These are phyloP conservation scores for Ellobius talpinus DNA, from an alignment of 2,113 vertebrate genomes.

Conservation along the genomic window DNA sequence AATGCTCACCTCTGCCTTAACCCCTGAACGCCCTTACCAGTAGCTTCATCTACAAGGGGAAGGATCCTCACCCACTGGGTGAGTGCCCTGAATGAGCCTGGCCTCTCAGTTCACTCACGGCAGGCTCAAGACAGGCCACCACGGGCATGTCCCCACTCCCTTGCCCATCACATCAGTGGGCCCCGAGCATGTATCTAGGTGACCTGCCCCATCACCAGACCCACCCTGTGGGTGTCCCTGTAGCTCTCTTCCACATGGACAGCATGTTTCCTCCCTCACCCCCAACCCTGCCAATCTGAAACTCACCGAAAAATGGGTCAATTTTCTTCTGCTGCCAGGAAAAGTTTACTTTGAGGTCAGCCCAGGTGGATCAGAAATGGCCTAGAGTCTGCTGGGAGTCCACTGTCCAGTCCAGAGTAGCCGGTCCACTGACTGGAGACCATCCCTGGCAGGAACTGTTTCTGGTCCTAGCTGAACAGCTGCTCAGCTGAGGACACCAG, in stretches of 20 bases:
- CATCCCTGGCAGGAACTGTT: not conserved
- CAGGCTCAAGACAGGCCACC: not conserved
- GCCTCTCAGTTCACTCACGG: not conserved
- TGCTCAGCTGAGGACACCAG: not conserved
- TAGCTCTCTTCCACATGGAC: fast-evolving
- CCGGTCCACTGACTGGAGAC: too few relatives aligned
- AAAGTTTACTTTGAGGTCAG: not conserved
- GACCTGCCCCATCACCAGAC: not conserved
- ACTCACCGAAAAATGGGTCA: not conserved
- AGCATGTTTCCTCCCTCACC: not conserved
- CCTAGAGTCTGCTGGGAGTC: not conserved
- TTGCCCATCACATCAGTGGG: not conserved
- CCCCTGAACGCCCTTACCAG: not conserved
- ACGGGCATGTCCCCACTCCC: not conserved
- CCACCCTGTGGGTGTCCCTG: too few relatives aligned
- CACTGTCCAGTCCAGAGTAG: not conserved
- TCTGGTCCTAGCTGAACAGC: not conserved
- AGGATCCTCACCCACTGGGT: not conserved
- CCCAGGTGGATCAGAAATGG: not conserved
- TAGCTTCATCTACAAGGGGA: slow-evolving; percentile 13
- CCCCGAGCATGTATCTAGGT: not conserved
- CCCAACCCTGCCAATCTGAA: fast-evolving
- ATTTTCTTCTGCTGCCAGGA: not conserved
- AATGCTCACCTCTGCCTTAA: not conserved
- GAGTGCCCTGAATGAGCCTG: not conserved